Evolutionary conservation across 2,113 vertebrate species (phyloP).

Genomic region (Melospiza melodia): DNA sequence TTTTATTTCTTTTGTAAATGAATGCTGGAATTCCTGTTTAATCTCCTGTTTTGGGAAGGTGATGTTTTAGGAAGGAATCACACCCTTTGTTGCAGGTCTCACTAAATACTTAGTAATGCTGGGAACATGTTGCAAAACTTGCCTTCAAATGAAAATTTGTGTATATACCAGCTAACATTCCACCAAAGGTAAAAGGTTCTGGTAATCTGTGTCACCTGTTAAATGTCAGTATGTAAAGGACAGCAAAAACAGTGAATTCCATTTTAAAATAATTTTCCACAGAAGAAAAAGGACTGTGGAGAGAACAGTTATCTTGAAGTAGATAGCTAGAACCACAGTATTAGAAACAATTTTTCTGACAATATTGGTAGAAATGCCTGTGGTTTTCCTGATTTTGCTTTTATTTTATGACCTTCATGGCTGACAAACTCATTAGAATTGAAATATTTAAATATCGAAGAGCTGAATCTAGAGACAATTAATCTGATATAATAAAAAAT

Average conservation of each 20-base stretch:
- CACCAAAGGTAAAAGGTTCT: neutral
- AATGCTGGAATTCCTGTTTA: neutral
- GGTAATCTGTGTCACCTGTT: neutral
- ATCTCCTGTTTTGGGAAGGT: neutral
- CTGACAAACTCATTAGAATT: neutral
- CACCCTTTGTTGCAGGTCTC: neutral
- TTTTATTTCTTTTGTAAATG: neutral
- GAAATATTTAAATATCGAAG: neutral
- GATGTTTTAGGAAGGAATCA: neutral
- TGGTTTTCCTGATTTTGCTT: neutral
- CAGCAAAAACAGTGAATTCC: neutral
- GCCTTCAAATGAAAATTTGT: neutral
- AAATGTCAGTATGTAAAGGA: neutral
- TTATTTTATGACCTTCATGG: neutral
- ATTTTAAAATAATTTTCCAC: neutral
- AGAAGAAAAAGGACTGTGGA: neutral
- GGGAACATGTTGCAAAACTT: neutral
- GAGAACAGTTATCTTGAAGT: neutral
- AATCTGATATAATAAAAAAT: neutral
- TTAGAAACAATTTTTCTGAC: neutral
- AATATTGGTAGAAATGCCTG: neutral
- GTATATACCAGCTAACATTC: neutral
- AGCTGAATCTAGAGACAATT: neutral
- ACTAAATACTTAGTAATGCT: neutral
- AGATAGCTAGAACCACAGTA: neutral